Base-by-base conservation (phyloP, 2,113 vertebrate genomes). In the Edolisoma coerulescens region DNA sequence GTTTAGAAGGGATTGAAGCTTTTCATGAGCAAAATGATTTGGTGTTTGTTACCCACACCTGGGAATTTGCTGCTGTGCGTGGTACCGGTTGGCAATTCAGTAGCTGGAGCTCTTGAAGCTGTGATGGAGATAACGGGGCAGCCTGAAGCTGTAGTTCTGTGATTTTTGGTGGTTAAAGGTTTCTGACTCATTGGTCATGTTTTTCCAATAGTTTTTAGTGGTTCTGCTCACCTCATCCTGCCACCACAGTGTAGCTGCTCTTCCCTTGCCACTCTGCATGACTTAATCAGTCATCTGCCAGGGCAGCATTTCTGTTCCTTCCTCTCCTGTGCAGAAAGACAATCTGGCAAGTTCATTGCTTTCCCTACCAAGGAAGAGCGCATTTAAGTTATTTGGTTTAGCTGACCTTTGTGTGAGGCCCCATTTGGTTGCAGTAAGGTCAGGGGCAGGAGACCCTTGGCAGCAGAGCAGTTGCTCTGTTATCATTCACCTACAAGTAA, bases 221-320 rank as follows among this genome's bases (percentile, higher is more conserved):
- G 4, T 27, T 33, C 8, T 35, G 22, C 17, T 86, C 11, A 14
- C 8, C 41, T 37, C 10, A 5, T 53, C 54, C 57, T 67, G 42
- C n/a, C 27, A 11, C 26, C 7, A 20, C 21, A 24, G 21, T 4
- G 26, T 8, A 11, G 42, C 63, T 80, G 59, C 37, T 39, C n/a
- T 69, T 87, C 19, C 41, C 64, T 10, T 3, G 5, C 9, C 73
- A 41, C 45, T 22, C 68, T 80, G 17, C 14, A 1, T 16, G 44
- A 11, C 13, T 52, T 35, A 19, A 17, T 14, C 18, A 9, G 16
- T 7, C 2, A 1, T 2, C 16, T 6, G 33, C 22, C 3, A 23
- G 59, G 54, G 26, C 19, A 22, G 32, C 0, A 0, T 5, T 80
- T 39, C 39, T 9, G 0, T 71, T 63, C 22, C 35, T 50, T 60